Conservation (phyloP, 2,113 vertebrate species). For the Corythornis cristatus region DNA sequence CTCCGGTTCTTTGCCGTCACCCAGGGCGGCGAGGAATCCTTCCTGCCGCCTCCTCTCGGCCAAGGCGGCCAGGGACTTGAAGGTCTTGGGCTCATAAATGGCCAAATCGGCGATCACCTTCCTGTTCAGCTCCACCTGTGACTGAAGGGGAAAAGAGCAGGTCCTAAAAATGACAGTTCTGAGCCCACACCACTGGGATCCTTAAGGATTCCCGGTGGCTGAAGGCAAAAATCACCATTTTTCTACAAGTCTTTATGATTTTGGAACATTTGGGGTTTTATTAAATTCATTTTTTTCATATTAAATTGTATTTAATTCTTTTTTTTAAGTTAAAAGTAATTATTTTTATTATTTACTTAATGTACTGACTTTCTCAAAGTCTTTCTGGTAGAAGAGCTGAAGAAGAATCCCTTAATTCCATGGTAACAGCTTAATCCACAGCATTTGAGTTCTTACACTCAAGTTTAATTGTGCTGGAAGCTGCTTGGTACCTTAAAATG, state of each 20-base stretch:
- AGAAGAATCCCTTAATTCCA: neutral
- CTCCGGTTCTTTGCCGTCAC: constrained; percentile 86
- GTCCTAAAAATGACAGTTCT: neutral
- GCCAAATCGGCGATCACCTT: constrained; percentile 88
- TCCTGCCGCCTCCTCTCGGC: constrained; percentile 86
- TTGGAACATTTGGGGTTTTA: neutral
- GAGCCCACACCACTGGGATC: neutral
- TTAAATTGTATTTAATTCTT: too few species aligned
- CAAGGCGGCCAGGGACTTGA: constrained; percentile 87
- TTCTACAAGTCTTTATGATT: neutral
- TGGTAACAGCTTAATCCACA: neutral
- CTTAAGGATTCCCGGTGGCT: neutral
- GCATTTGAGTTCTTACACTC: neutral
- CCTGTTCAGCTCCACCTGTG: constrained; percentile 90
- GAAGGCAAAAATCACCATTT: neutral
- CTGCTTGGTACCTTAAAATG: neutral
- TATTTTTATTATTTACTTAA: too few species aligned
- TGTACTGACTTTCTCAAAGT: neutral
- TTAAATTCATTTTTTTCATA: too few species aligned
- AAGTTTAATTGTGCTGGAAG: neutral
- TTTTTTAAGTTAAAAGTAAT: too few species aligned
- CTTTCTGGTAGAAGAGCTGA: neutral
- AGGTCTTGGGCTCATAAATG: constrained; percentile 91
- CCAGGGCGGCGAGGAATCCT: constrained; percentile 86
- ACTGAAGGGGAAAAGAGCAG: constrained; percentile 58